Base-by-base conservation (phyloP, 1,140 invertebrate species). In the Nebria ingens region DNA sequence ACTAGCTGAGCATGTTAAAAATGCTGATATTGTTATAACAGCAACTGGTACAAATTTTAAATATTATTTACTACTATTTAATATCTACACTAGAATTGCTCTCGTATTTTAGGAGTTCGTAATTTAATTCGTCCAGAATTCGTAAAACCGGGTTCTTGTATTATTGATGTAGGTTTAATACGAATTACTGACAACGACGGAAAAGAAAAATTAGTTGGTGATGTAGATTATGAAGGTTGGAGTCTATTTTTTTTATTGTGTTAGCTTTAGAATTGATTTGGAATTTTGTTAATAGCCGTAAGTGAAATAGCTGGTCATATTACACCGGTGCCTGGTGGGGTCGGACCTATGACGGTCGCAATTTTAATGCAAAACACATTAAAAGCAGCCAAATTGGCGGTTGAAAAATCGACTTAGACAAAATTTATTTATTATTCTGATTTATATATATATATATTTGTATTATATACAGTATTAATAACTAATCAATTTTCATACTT, bases 161-260 rank as follows among this genome's bases (percentile, higher is more conserved):
- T 94, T 17, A 91, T 94, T 58, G 91, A 94, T 73, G 87, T 94
- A 58, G 91, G 91, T 15, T 91, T 94, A 51, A 89, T 82, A 1
- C 77, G 85, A 62, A 73, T 92, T 4, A 76, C 75, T 21, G 78
- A 81, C 56, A 68, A 76, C 22, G 66, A 77, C 57, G 85, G 85
- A 2, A 85, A 85, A 64, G 78, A 73, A 6, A 83, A 81, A 69
- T 71, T 93, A n/a, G 86, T 92, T 17, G 92, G 91, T 3, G 92
- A 95, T 73, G 88, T 92, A 11, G 86, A 93, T 67, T 95, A 84
- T 76, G 83, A 91, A 54, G 78, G 83, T 83, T n/a, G 61, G 57
- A 54, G 9, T 53, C 19, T 23, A 38, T 49, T 49, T 17, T 53
- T 57, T 49, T 52, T 52, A 25, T 19, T 56, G 21, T 20, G n/a